Evolutionary conservation across 2,888 invertebrate species (phyloP).

Genomic region (Acronicta psi): DNA sequence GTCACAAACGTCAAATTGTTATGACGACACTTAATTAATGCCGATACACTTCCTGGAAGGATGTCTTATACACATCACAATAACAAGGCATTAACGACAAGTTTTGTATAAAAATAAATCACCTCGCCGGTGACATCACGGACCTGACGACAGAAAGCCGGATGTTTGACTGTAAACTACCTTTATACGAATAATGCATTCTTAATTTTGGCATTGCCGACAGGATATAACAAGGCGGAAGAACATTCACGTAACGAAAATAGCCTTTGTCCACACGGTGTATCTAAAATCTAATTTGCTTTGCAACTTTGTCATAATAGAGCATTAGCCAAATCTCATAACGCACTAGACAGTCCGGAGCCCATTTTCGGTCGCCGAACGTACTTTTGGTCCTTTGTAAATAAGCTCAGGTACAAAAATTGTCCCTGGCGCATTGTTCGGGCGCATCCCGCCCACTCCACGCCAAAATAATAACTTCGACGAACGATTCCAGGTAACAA

Average conservation of each 20-base stretch:
- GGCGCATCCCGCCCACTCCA: constrained; percentile 78
- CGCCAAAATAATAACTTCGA: constrained; percentile 78
- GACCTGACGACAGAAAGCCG: constrained; percentile 75
- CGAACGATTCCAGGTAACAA: constrained; percentile 80
- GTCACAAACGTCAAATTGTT: constrained; percentile 33
- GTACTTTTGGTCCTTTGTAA: constrained; percentile 75
- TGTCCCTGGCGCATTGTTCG: constrained; percentile 75
- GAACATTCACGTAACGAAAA: constrained; percentile 70
- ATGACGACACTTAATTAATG: constrained; percentile 36
- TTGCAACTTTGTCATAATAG: constrained; percentile 67
- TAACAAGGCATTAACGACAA: constrained; percentile 40
- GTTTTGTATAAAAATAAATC: constrained; percentile 51
- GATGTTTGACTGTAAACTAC: constrained; percentile 84
- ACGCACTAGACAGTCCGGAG: constrained; percentile 79
- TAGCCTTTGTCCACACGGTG: constrained; percentile 66
- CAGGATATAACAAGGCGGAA: constrained; percentile 79
- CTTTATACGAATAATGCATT: constrained; percentile 75
- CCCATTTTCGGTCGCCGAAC: constrained; percentile 64
- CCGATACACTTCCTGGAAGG: constrained; percentile 42
- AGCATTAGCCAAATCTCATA: constrained; percentile 65
- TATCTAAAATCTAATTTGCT: constrained; percentile 71
- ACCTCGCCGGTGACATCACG: constrained; percentile 55
- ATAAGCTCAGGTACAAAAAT: constrained; percentile 84
- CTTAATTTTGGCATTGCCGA: constrained; percentile 72
- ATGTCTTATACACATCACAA: constrained; percentile 33